Conservation (phyloP, 2,888 invertebrate species). For the Cryptus armator region DNA sequence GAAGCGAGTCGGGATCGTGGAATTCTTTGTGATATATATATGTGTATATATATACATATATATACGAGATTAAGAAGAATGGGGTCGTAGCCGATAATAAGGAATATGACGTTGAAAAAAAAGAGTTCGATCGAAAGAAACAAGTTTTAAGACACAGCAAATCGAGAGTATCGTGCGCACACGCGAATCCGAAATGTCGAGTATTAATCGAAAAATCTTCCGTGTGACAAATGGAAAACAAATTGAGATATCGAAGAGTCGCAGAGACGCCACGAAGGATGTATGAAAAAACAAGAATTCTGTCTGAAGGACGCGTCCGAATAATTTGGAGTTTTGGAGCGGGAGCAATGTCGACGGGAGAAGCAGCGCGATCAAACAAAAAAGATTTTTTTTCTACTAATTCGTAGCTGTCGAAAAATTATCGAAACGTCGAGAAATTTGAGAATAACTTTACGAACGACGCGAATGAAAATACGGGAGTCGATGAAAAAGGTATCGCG, state of each 20-base stretch:
- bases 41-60: no score
- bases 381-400: no score
- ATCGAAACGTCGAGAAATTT: not conserved
- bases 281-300: not conserved
- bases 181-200: not conserved
- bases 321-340: not conserved
- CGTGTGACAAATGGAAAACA: not conserved
- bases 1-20: slow-evolving; percentile 52
- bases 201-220: not conserved
- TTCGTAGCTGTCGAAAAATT: no score
- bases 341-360: not conserved
- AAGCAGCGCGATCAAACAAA: no score
- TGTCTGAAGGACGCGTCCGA: not conserved
- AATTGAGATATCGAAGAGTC: not conserved
- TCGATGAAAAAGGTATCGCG: not conserved
- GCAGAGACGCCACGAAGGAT: not conserved
- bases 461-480: not conserved
- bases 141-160: not conserved
- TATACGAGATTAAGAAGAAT: slow-evolving; percentile 58
- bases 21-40: slow-evolving; percentile 41
- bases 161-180: not conserved
- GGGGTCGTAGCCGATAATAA: slow-evolving; percentile 66
- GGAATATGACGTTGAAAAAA: not conserved
- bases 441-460: not conserved
- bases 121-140: not conserved